Base-by-base conservation (phyloP, 2,888 invertebrate species). In the Crepidodera aurea region DNA sequence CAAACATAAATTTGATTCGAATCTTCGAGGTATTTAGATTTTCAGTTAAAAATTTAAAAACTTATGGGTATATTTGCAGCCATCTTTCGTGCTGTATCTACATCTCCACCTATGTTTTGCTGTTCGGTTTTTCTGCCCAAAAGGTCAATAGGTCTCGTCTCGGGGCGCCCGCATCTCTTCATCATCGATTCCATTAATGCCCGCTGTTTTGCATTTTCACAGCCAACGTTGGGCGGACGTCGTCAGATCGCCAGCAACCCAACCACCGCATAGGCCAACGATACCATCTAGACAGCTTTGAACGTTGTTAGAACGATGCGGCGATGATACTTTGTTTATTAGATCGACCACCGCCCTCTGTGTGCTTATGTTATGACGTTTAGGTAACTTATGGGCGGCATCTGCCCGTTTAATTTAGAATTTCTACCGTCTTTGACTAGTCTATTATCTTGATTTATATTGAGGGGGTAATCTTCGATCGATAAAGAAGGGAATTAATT, bases 171-270 rank as follows among this genome's bases (percentile, higher is more conserved):
- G 64, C 68, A 64, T 66, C 64, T 57, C 62, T 58, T 51, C 58
- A 62, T 64, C 63, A 57, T 66, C 64, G 48, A 57, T 67, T 63
- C 65, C 60, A 68, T 66, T 68, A 64, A 58, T 64, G 64, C 64
- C 68, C 64, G 68, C 64, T 65, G 67, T 59, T 67, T 65, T 60
- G 67, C 60, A 64, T 67, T 67, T 66, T 64, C 67, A 60, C 60
- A 59, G 61, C 61, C 18, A 40, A 18, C 7, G 18, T 10, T 40
- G 40, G 18, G 18, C 18, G 40, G 37, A 34, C 18, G 53, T 44
- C 54, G 13, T 18, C 50, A 40, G 46, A 58, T 40, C 22, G 42
- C 42, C 16, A 29, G 54, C 54, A 54, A 44, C 46, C 34, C 42
- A 44, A 62, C 51, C 56, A 44, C 57, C 57, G 48, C 22, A 22